A percentile compares a stretch with the other conserved stretches of the same genome.
Evolutionary conservation across 1,140 invertebrate genomes (phyloP).

Genomic region (Magallana angulata): DNA sequence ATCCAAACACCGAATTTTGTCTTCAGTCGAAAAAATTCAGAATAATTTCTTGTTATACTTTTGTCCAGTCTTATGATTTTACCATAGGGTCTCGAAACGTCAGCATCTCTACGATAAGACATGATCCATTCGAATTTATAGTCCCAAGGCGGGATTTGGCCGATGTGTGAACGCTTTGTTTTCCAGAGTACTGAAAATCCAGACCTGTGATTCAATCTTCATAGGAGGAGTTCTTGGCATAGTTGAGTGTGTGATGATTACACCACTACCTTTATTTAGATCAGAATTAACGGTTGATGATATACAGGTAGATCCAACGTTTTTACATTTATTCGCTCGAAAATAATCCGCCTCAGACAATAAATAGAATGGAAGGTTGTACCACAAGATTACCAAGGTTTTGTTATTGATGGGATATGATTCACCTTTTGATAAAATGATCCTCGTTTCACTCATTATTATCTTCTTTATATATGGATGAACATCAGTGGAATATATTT

Average conservation of each 20-base stretch:
- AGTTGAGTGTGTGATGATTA: neutral
- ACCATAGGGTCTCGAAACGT: neutral
- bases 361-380: neutral
- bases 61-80: neutral
- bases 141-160: neutral
- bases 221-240: neutral
- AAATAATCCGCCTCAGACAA: neutral
- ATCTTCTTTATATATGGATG: too few species aligned
- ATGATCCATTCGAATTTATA: slow-evolving; percentile 2
- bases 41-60: neutral
- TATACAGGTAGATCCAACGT: neutral
- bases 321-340: neutral
- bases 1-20: neutral
- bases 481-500: too few species aligned
- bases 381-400: neutral
- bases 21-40: neutral
- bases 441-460: too few species aligned
- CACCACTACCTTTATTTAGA: neutral
- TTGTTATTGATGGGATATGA: too few species aligned
- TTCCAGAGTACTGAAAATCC: neutral
- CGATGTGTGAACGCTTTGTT: neutral
- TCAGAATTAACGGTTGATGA: neutral
- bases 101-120: neutral
- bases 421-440: neutral
- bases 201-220: too few species aligned